Percentiles rank a stretch among this genome's conserved stretches.
phyloP scores from a whole-genome alignment of 2,888 invertebrate species.

The Drosophila acutilabella region DNA sequence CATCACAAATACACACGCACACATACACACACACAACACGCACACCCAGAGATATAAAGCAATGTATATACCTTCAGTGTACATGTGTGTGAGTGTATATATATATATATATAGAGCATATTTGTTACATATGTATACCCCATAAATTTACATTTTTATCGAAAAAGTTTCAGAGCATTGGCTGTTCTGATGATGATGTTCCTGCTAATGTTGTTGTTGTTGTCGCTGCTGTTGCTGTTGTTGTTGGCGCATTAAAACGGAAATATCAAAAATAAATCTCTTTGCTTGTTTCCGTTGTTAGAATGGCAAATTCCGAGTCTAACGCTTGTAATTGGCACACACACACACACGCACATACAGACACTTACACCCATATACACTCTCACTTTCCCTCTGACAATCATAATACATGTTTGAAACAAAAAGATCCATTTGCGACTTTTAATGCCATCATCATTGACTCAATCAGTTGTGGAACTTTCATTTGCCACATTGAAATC shows the following conservation, averaged over 20 bases:
- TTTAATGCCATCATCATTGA: slow-evolving; percentile 80
- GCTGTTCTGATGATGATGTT: slow-evolving; percentile 48
- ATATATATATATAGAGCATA: slow-evolving; percentile 40
- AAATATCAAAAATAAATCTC: slow-evolving; percentile 79
- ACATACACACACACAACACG: neutral
- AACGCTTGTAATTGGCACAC: slow-evolving; percentile 25
- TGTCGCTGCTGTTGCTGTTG: slow-evolving; percentile 36
- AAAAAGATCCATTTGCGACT: slow-evolving; percentile 79
- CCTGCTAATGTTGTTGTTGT: slow-evolving; percentile 27
- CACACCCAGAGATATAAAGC: neutral
- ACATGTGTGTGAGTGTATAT: neutral
- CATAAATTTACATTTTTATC: slow-evolving; percentile 82
- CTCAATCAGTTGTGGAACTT: slow-evolving; percentile 75
- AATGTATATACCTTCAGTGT: slow-evolving; percentile 6
- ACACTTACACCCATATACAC: too few species aligned
- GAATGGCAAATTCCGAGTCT: slow-evolving; percentile 54
- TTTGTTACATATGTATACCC: slow-evolving; percentile 72
- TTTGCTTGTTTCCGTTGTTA: slow-evolving; percentile 69
- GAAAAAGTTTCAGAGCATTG: slow-evolving; percentile 71
- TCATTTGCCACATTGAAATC: slow-evolving; percentile 45
- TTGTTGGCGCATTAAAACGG: slow-evolving; percentile 63
- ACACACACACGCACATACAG: slow-evolving; percentile 24
- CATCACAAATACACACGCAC: slow-evolving; percentile 26
- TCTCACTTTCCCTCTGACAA: neutral
- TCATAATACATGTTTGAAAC: slow-evolving; percentile 56